phyloP scores from a whole-genome alignment of 2,113 vertebrate genomes.

The Cryptotis parvus region DNA sequence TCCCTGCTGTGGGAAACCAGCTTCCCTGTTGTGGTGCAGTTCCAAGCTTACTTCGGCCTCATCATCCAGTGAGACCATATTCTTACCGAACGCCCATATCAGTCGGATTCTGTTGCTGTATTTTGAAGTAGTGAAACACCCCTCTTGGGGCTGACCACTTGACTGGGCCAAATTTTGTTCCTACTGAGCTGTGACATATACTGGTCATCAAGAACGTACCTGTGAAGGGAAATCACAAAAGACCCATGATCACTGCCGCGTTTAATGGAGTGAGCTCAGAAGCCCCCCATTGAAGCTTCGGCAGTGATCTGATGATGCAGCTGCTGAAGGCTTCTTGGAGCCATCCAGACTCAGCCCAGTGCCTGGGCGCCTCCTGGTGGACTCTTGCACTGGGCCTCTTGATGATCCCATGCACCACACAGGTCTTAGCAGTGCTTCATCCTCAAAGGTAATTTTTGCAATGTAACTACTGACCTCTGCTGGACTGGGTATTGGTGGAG shows the following conservation, averaged over 20 bases:
- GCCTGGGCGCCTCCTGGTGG: background rate
- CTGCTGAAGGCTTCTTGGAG: background rate
- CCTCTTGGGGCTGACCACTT: slow-evolving; percentile 87
- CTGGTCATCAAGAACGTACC: slow-evolving; percentile 87
- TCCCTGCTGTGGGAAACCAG: too few relatives aligned
- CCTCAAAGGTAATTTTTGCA: too few relatives aligned
- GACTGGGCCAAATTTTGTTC: slow-evolving; percentile 87
- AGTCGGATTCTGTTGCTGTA: slow-evolving; percentile 88
- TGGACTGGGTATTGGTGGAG: too few relatives aligned
- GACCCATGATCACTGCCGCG: background rate
- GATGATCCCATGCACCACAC: too few relatives aligned
- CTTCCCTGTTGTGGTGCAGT: slow-evolving; percentile 74
- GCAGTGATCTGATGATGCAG: background rate
- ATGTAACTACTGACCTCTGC: too few relatives aligned
- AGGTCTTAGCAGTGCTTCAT: too few relatives aligned
- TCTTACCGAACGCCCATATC: slow-evolving; percentile 86
- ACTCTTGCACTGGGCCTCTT: background rate
- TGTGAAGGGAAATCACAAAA: slow-evolving; percentile 65
- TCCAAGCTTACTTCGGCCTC: slow-evolving; percentile 38
- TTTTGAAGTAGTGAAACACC: slow-evolving; percentile 85
- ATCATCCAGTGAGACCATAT: slow-evolving; percentile 24
- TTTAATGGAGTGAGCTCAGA: background rate
- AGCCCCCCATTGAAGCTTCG: background rate
- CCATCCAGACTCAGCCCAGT: background rate
- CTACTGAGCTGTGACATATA: slow-evolving; percentile 85